Conservation (phyloP, 2,113 vertebrate species). For the Mastomys coucha region DNA sequence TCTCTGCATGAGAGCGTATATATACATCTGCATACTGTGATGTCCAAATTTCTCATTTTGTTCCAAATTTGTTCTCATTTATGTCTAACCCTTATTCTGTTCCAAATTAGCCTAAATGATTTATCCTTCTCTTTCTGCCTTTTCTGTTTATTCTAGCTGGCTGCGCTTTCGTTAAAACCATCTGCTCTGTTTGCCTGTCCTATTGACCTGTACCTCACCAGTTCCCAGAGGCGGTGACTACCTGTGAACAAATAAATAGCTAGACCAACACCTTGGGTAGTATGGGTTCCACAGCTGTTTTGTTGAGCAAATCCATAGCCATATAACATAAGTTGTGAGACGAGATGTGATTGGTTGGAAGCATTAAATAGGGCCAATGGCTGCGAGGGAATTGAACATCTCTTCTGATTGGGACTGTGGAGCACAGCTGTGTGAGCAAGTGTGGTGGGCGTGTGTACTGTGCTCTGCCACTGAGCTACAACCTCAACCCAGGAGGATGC, state of each 20-base stretch:
- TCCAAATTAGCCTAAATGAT: not conserved
- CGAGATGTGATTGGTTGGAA: not conserved
- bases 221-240: not conserved
- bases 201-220: not conserved
- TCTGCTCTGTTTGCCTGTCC: not conserved
- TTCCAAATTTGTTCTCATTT: not conserved
- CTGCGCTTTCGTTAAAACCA: not conserved
- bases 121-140: not conserved
- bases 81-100: not conserved
- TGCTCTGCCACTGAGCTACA: not conserved
- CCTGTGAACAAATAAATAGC: not conserved
- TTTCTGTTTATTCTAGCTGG: not conserved
- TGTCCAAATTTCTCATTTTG: constrained; percentile 18
- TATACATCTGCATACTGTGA: not conserved
- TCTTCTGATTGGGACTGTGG: not conserved
- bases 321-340: not conserved
- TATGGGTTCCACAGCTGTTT: not conserved
- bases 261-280: not conserved
- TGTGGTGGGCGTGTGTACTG: not conserved
- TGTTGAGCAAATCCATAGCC: constrained; percentile 29
- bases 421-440: not conserved
- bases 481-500: not conserved
- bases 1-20: not conserved
- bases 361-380: not conserved
- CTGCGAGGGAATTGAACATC: not conserved